Conservation (phyloP, 2,797 vertebrate genomes). For the Semaprochilodus insignis region DNA sequence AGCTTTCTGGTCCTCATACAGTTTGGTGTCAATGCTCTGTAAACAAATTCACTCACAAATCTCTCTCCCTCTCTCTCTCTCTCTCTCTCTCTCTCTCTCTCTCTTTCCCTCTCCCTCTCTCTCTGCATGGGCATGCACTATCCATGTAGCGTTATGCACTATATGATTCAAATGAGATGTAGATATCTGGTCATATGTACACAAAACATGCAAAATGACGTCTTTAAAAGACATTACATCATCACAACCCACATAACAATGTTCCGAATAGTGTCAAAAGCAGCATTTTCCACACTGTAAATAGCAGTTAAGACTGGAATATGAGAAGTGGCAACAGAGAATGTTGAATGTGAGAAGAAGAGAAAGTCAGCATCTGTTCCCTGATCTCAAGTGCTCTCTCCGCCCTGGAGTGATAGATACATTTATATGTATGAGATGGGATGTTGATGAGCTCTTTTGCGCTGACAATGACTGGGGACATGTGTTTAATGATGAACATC, state of each 20-base stretch:
- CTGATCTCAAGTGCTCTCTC: neutral
- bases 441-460: constrained; percentile 14
- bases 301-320: neutral
- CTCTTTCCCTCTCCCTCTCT: neutral
- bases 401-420: neutral
- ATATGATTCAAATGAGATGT: neutral
- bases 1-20: constrained; percentile 25
- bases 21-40: constrained; percentile 18
- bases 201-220: neutral
- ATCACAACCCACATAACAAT: neutral
- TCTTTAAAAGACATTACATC: neutral
- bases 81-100: neutral
- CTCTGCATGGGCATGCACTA: neutral
- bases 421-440: constrained; percentile 16
- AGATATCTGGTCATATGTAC: neutral
- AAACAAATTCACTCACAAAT: constrained; percentile 18
- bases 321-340: neutral
- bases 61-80: neutral
- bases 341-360: neutral
- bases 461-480: constrained; percentile 19
- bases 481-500: constrained; percentile 22
- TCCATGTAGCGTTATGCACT: neutral
- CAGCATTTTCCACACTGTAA: neutral
- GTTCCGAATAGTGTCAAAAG: neutral
- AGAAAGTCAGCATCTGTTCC: neutral